Conservation (phyloP, 23 tunicate species). For the Diplosoma virens region DNA sequence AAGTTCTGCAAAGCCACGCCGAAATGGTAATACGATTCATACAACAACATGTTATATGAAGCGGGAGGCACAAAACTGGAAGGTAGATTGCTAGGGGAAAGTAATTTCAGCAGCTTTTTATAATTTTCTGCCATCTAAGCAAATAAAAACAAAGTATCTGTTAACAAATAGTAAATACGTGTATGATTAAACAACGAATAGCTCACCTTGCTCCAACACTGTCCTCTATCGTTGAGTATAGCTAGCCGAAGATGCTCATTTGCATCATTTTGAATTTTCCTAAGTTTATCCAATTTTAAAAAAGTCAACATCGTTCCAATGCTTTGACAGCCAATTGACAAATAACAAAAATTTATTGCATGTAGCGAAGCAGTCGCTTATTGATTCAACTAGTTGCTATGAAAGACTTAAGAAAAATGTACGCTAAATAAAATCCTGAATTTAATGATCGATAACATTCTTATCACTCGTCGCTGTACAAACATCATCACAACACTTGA, state of each 20-base stretch:
- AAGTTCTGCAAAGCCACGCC: slow-evolving; percentile 84
- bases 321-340: background rate
- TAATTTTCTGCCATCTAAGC: slow-evolving; percentile 71
- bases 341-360: no score
- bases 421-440: no score
- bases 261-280: slow-evolving; percentile 52
- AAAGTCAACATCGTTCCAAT: slow-evolving; percentile 15
- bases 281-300: slow-evolving; percentile 48
- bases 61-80: slow-evolving; percentile 43
- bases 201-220: slow-evolving; percentile 79
- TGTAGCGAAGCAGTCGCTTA: no score
- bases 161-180: no score
- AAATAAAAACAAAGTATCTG: background rate
- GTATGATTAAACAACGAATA: no score
- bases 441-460: no score
- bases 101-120: slow-evolving; percentile 58
- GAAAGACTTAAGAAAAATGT: no score
- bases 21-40: slow-evolving; percentile 84
- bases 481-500: no score
- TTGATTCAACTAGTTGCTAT: no score
- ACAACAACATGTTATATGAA: slow-evolving; percentile 52
- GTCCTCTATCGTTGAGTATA: slow-evolving; percentile 57
- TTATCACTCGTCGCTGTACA: no score
- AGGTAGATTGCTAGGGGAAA: slow-evolving; percentile 46
- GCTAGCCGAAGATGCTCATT: slow-evolving; percentile 57